A percentile compares a stretch with the other conserved stretches of the same genome.
Evolutionary conservation across 1,140 invertebrate genomes (phyloP).

Genomic region (Dolichoris vasculosae): DNA sequence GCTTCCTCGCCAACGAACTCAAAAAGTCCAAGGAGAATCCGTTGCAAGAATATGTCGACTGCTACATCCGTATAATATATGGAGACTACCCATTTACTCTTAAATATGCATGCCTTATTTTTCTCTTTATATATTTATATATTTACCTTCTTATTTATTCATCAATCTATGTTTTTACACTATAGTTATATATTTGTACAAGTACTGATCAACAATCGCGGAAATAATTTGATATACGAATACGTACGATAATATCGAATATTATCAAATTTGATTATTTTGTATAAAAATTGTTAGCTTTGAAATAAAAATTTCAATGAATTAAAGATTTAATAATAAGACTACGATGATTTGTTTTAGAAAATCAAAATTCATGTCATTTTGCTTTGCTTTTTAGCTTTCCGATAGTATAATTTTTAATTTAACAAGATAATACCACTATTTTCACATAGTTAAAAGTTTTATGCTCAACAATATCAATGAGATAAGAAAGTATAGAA

Average conservation of each 20-base stretch:
- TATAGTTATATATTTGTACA: not conserved
- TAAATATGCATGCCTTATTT: not conserved
- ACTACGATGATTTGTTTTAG: too few species aligned
- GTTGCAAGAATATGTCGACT: constrained; percentile 11
- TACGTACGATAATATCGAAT: too few species aligned
- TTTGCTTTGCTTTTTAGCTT: too few species aligned
- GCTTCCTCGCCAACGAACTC: constrained; percentile 11
- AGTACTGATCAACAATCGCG: not conserved
- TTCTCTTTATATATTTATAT: not conserved
- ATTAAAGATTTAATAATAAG: too few species aligned
- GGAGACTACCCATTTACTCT: constrained; percentile 6
- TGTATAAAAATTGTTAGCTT: too few species aligned
- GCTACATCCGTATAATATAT: constrained; percentile 24
- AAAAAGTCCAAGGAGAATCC: not conserved
- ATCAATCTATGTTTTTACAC: not conserved
- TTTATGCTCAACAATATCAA: too few species aligned
- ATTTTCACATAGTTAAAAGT: too few species aligned
- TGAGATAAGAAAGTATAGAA: too few species aligned
- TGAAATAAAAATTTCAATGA: too few species aligned
- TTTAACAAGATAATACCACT: too few species aligned
- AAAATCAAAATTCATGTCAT: too few species aligned
- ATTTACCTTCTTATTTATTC: not conserved
- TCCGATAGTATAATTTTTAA: too few species aligned
- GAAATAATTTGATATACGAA: not conserved
- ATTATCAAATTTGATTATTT: not conserved